Evolutionary conservation across 1,140 invertebrate genomes (phyloP).

Genomic region (Eciton burchellii): DNA sequence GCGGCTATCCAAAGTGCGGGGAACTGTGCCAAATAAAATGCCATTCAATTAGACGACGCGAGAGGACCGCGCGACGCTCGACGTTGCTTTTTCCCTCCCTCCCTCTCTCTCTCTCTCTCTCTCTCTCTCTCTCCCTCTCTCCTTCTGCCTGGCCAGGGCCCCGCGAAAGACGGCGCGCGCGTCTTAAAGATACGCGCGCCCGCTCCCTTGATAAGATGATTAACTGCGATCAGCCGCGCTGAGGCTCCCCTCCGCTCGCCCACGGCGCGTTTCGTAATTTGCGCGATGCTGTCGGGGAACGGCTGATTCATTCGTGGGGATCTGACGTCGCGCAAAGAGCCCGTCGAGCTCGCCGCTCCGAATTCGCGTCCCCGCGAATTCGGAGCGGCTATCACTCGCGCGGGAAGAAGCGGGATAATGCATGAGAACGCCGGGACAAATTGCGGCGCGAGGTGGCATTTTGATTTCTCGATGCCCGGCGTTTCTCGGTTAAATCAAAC

Average conservation of each 20-base stretch:
- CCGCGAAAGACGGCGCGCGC: no score
- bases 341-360: neutral
- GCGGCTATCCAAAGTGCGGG: constrained; percentile 80
- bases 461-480: constrained; percentile 60
- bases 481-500: constrained; percentile 67
- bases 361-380: constrained; percentile 39
- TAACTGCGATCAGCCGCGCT: neutral
- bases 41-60: constrained; percentile 79
- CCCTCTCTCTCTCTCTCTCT: no score
- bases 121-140: no score
- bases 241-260: neutral
- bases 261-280: neutral
- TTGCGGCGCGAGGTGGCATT: constrained; percentile 62
- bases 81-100: no score
- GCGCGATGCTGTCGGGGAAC: neutral
- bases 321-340: neutral
- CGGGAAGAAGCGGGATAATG: constrained; percentile 19
- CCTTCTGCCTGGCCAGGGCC: no score
- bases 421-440: constrained; percentile 65
- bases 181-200: constrained; percentile 30
- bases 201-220: neutral
- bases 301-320: neutral
- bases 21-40: constrained; percentile 83
- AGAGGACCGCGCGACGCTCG: constrained; percentile 67
- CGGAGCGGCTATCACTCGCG: constrained; percentile 28